A percentile compares a stretch with the other conserved stretches of the same genome.
These are phyloP conservation scores for Lysandra bellargus DNA, from an alignment of 2,888 invertebrate species.

Conservation along the genomic window DNA sequence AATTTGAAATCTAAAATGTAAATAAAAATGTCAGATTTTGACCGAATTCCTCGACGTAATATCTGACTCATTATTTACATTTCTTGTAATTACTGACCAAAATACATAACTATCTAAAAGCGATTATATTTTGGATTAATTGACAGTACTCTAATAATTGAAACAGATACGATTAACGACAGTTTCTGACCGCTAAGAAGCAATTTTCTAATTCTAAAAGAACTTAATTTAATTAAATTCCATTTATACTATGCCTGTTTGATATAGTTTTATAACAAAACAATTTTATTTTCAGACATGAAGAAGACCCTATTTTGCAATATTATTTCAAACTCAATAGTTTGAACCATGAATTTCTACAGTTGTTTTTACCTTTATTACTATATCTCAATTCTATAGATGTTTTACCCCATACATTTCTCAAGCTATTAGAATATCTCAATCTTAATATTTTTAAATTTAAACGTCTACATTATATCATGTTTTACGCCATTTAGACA, in stretches of 20 bases:
- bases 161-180: not conserved
- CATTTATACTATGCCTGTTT: conserved; percentile 20
- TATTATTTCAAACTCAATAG: too few species aligned
- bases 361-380: not conserved
- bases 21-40: conserved; percentile 1
- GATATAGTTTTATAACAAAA: not conserved
- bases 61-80: not conserved
- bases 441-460: not conserved
- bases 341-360: not conserved
- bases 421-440: not conserved
- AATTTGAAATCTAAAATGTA: conserved; percentile 11
- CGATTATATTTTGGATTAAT: conserved; percentile 1
- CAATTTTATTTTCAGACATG: not conserved
- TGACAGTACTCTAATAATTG: conserved; percentile 25
- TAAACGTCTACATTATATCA: not conserved
- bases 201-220: conserved; percentile 9
- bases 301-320: too few species aligned
- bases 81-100: not conserved
- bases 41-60: not conserved
- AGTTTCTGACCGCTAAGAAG: conserved; percentile 21
- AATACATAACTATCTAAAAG: not conserved
- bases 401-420: not conserved
- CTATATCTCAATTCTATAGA: not conserved
- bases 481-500: too few species aligned
- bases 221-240: conserved; percentile 30